Evolutionary conservation across 1,140 invertebrate species (phyloP), one percentile per base, ranked within the genome.

Genomic region (Musca vetustissima): DNA sequence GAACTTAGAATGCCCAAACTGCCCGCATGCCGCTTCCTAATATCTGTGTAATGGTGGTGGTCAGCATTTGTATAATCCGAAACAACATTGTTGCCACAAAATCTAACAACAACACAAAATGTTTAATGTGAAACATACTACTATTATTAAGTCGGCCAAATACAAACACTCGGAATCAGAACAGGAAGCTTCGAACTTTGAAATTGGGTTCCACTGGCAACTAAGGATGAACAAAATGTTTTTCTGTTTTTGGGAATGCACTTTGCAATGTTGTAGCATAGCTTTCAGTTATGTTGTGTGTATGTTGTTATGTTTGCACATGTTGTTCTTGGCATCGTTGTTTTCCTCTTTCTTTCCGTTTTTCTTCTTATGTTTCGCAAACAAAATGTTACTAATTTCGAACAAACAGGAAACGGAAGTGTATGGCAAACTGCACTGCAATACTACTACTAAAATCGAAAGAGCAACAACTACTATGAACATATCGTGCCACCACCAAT

Each of bases 351-450:
- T 43, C 1, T 13, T 43, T 43, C 36, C 11, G 36, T 43, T 32
- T 32, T 32, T 32, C 14, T 32, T 32, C 32, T 59, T 32, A 17
- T 32, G 24, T 32, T 36, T 61, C 36, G 24, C 36, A 19, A 61
- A 61, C 57, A 61, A 61, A 61, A 61, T 61, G 57, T 61, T 61
- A 61, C 57, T 61, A 61, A 61, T 61, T 36, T 61, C 57, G 32
- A 61, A 36, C 28, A 61, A 61, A 61, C 57, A 61, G 57, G 57
- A 61, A 61, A 61, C 32, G 57, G 57, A 61, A 61, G 28, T 61
- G 57, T 61, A 61, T 61, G 36, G 36, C 36, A 32, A 3, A 43
- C 36, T 43, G 36, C 36, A 43, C 36, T 43, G 36, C 36, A 6
- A 43, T 43, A 43, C 36, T 43, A 13, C 7, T 11, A 43, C 13